Evolutionary conservation across 2,888 invertebrate genomes (phyloP), one percentile per base, ranked within the genome.

Genomic region (Drosophila villosipedis): DNA sequence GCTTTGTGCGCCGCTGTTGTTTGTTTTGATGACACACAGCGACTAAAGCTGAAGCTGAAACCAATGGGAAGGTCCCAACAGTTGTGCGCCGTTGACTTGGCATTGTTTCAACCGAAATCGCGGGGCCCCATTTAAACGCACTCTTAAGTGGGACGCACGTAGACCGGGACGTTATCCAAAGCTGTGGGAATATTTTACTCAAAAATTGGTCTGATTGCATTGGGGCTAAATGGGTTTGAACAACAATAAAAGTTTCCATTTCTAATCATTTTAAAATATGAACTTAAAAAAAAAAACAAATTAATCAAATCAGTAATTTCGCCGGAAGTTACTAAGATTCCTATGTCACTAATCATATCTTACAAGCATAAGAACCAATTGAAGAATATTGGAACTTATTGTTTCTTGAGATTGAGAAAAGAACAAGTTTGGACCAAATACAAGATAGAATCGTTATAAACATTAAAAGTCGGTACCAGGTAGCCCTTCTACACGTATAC

Each of bases 1-100:
- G 52, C 47, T 66, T 80, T 80, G 62, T 85, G 67, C 55, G 58
- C 54, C 31, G 64, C 39, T 68, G 53, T 78, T 81, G 83, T 80
- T 90, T 82, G 76, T 67, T 76, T 76, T 84, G 81, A 90, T 88
- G 85, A 86, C 85, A 85, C 78, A 79, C 67, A 55, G 50, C 49
- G 63, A 58, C 61, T 62, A 43, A 55, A 58, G 59, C 64, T 65
- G 57, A 65, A 33, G 50, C 66, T 43, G 58, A 68, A 58, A 67
- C 64, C 67, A 64, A 68, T 71, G 80, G 88, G 85, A 90, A 78
- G 81, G 76, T 75, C 85, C 88, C 80, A 74, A 83, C 80, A 69
- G 33, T 49, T 76, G 68, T 70, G 82, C 82, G 86, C 83, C 81
- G 78, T 78, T 65, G 86, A 78, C 83, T 84, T 84, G 84, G 84